Conservation (phyloP, 1,140 invertebrate species). For the Drosophila nebulosa region DNA sequence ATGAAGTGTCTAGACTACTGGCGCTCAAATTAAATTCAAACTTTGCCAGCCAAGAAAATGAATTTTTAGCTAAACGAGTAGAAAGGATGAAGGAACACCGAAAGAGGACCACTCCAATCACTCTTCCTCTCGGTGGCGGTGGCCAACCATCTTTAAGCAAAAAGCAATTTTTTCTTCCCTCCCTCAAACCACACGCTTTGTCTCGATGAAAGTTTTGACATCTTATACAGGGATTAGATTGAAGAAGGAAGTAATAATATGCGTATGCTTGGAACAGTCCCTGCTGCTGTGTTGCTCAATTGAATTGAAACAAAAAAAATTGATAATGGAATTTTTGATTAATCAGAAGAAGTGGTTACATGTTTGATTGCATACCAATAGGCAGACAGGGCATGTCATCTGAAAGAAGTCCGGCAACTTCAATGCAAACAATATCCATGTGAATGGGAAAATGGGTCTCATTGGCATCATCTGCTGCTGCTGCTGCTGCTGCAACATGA, state of each 20-base stretch:
- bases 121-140: conserved; percentile 1
- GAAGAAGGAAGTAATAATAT: background rate
- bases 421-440: background rate
- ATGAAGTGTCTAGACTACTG: conserved; percentile 51
- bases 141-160: conserved; percentile 35
- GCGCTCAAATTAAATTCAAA: conserved; percentile 63
- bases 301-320: conserved; percentile 45
- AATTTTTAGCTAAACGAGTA: background rate
- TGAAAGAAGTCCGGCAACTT: background rate
- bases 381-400: background rate
- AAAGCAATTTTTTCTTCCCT: conserved; percentile 29
- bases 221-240: background rate
- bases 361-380: background rate
- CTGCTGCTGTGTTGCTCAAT: conserved; percentile 20
- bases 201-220: conserved; percentile 1
- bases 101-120: conserved; percentile 21
- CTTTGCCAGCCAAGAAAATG: conserved; percentile 40
- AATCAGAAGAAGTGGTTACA: conserved; percentile 10
- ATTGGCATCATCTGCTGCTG: too few species aligned
- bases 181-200: too few species aligned
- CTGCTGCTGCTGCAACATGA: background rate
- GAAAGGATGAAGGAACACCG: background rate
- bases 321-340: conserved; percentile 54
- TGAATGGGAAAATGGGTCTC: too few species aligned
- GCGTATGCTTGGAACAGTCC: conserved; percentile 7